These are phyloP conservation scores for Semaprochilodus insignis DNA, from an alignment of 2,797 vertebrate species.

Conservation along the genomic window DNA sequence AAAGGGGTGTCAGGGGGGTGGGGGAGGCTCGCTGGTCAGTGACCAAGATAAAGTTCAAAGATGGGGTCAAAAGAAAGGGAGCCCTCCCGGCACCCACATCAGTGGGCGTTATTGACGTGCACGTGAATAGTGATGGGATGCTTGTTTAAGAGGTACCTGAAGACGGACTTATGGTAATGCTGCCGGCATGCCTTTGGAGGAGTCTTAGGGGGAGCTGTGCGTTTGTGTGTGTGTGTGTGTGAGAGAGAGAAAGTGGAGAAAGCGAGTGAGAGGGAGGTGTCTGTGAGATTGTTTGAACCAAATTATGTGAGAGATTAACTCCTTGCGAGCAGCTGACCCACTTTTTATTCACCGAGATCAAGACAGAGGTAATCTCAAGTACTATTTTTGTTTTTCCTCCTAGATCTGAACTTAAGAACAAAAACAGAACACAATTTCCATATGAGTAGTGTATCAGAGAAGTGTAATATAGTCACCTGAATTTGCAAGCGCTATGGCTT, in stretches of 20 bases:
- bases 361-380: neutral
- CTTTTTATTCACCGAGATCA: neutral
- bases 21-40: conserved; percentile 92
- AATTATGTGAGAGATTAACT: neutral
- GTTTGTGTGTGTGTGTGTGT: conserved; percentile 58
- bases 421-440: too few relatives aligned
- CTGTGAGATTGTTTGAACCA: neutral
- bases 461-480: conserved; percentile 83
- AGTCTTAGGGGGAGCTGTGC: conserved; percentile 72
- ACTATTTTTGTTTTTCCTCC: neutral
- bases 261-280: conserved; percentile 41
- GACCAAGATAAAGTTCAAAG: conserved; percentile 99
- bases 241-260: conserved; percentile 64
- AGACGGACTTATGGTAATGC: conserved; percentile 95
- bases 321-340: neutral
- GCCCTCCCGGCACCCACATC: conserved; percentile 89
- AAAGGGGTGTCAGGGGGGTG: conserved; percentile 80
- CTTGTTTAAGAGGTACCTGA: conserved; percentile 97
- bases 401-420: too few relatives aligned
- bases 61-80: conserved; percentile 97
- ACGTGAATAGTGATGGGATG: conserved; percentile 93
- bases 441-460: too few relatives aligned
- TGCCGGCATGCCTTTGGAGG: conserved; percentile 77
- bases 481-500: conserved; percentile 98
- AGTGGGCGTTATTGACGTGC: conserved; percentile 92